Evolutionary conservation across 1,140 invertebrate genomes (phyloP).

Genomic region (Portunus trituberculatus): DNA sequence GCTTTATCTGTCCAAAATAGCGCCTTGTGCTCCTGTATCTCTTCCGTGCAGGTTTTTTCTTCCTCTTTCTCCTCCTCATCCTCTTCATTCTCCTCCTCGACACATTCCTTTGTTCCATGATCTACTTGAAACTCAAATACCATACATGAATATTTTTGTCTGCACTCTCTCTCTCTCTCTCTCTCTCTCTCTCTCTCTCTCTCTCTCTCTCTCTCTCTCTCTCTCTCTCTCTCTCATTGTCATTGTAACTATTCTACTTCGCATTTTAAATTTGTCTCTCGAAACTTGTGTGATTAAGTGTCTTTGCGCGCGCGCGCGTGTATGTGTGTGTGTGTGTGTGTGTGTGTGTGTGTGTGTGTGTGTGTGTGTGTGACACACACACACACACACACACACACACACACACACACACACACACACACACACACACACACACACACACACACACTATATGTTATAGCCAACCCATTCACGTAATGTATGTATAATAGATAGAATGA

Average conservation of each 20-base stretch:
- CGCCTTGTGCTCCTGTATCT: no score
- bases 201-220: constrained; percentile 7
- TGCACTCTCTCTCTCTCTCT: background rate
- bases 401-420: constrained; percentile 36
- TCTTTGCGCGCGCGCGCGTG: constrained; percentile 10
- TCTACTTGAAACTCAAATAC: no score
- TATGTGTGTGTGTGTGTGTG: constrained; percentile 29
- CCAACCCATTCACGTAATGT: background rate
- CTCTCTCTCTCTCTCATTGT: background rate
- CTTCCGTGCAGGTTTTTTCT: no score
- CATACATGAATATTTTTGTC: no score
- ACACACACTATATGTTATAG: no score
- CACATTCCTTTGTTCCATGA: no score
- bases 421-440: background rate
- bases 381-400: background rate
- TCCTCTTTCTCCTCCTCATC: no score
- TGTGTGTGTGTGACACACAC: no score
- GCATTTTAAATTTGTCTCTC: background rate
- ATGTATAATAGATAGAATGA: no score
- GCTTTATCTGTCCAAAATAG: no score
- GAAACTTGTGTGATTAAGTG: background rate
- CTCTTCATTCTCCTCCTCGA: no score
- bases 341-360: background rate
- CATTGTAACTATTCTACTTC: background rate
- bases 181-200: constrained; percentile 1